These are phyloP conservation scores for Nematolebias whitei DNA, from an alignment of 2,113 vertebrate species.

Conservation along the genomic window DNA sequence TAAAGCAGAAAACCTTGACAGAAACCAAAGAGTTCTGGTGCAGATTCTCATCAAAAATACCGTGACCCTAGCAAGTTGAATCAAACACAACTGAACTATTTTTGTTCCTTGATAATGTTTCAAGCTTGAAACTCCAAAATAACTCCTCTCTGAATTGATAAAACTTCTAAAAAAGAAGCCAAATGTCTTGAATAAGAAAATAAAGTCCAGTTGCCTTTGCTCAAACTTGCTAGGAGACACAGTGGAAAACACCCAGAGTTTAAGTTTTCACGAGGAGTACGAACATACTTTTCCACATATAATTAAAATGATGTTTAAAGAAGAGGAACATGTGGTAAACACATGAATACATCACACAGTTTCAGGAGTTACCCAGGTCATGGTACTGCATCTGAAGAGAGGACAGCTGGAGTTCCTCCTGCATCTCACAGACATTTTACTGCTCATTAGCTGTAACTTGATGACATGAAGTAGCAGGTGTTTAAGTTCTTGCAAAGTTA, in stretches of 20 bases:
- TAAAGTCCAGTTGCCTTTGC: no score
- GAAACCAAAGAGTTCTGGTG: no score
- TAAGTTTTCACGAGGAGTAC: not conserved
- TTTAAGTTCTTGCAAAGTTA: not conserved
- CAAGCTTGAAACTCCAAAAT: not conserved
- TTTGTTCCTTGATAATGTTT: no score
- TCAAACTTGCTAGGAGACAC: no score
- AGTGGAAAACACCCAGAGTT: conserved; percentile 5
- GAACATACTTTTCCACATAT: not conserved
- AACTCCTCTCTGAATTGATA: not conserved
- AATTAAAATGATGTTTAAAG: not conserved
- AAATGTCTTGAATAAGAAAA: not conserved
- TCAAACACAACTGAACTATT: no score
- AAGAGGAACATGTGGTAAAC: not conserved
- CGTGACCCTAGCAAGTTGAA: no score
- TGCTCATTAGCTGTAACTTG: not conserved
- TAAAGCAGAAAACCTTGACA: no score
- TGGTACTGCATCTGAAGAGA: not conserved
- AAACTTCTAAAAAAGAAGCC: not conserved
- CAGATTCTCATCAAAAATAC: no score
- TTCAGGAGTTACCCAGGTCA: not conserved
- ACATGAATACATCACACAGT: not conserved
- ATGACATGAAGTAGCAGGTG: not conserved
- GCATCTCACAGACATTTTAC: not conserved
- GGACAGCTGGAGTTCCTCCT: not conserved